A percentile compares a stretch with the other conserved stretches of the same genome.
Evolutionary conservation across 2,797 vertebrate species (phyloP).

Genomic region (Lagorchestes hirsutus): DNA sequence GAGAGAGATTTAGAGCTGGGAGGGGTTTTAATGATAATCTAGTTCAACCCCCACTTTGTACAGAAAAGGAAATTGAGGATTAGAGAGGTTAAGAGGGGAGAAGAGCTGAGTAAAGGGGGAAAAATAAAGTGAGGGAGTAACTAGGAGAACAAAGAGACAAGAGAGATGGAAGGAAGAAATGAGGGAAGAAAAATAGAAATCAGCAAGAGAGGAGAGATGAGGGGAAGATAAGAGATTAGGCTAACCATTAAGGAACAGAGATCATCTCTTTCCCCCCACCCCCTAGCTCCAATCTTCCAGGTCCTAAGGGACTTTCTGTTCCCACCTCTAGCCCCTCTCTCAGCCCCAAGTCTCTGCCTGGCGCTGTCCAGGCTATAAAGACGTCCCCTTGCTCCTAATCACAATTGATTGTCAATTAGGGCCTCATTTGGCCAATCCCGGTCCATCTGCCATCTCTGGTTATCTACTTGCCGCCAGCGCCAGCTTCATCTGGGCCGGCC

Average conservation of each 20-base stretch:
- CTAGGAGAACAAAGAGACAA: background rate
- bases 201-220: background rate
- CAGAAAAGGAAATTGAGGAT: background rate
- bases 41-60: background rate
- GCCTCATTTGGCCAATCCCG: slow-evolving; percentile 86
- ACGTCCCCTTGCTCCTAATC: slow-evolving; percentile 86
- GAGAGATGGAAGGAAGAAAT: background rate
- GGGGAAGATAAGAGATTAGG: background rate
- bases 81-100: background rate
- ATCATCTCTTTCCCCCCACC: background rate
- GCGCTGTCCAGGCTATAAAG: slow-evolving; percentile 76
- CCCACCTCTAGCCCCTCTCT: background rate
- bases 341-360: background rate
- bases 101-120: background rate
- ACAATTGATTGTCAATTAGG: slow-evolving; percentile 89
- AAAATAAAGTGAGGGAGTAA: background rate
- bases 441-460: slow-evolving; percentile 87
- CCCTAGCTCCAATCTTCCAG: background rate
- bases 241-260: background rate
- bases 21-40: background rate
- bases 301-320: background rate
- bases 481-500: slow-evolving; percentile 75
- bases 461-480: slow-evolving; percentile 81
- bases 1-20: background rate
- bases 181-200: background rate